Evolutionary conservation across 2,797 vertebrate genomes (phyloP).

Genomic region (Pitangus sulphuratus): DNA sequence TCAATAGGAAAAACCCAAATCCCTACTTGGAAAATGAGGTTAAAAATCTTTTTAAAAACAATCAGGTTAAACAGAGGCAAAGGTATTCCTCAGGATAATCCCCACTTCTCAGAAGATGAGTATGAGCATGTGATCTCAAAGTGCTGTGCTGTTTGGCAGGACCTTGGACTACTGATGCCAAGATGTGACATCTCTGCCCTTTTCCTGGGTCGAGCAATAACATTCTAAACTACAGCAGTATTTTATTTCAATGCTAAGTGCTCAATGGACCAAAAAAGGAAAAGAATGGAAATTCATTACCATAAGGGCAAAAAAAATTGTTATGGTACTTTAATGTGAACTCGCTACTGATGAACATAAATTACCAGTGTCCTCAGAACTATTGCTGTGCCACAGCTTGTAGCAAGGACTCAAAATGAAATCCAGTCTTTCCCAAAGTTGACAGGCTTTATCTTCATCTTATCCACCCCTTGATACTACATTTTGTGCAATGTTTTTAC

Average conservation of each 20-base stretch:
- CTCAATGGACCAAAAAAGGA: neutral
- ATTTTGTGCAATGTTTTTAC: neutral
- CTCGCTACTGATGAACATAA: neutral
- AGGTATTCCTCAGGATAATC: neutral
- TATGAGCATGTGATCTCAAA: neutral
- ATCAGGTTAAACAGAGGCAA: neutral
- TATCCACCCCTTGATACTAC: neutral
- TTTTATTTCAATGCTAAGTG: neutral
- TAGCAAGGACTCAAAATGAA: neutral
- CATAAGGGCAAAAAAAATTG: neutral
- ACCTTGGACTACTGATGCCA: neutral
- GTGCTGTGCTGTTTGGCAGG: neutral
- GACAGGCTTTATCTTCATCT: neutral
- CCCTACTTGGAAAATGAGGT: neutral
- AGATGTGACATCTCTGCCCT: conserved; percentile 10
- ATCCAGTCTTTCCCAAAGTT: neutral
- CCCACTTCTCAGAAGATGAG: neutral
- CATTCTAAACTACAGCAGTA: neutral
- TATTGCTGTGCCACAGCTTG: neutral
- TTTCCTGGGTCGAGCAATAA: neutral
- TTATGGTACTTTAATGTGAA: neutral
- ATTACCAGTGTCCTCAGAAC: neutral
- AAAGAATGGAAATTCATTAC: neutral
- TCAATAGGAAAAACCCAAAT: neutral
- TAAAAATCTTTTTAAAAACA: neutral